phyloP scores from a whole-genome alignment of 2,888 invertebrate genomes.

The Caenorhabditis macrosperma region DNA sequence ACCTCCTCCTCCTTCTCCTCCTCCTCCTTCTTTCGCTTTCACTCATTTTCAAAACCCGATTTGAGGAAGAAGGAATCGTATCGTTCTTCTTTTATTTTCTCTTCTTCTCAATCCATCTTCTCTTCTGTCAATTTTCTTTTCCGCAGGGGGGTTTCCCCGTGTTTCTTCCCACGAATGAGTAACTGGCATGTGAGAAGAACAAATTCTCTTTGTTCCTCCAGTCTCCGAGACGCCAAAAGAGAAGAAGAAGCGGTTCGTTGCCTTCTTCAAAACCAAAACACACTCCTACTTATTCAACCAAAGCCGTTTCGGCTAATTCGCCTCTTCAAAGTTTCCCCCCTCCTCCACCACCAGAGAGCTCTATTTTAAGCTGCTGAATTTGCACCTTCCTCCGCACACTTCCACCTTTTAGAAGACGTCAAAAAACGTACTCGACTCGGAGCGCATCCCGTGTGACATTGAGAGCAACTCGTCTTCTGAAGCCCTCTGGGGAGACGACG shows the following conservation, averaged over 20 bases:
- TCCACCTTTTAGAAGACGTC: no score
- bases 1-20: conserved; percentile 43
- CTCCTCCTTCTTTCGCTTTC: conserved; percentile 25
- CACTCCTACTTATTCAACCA: background rate
- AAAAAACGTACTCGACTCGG: no score
- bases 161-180: background rate
- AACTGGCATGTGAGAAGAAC: no score
- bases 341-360: background rate
- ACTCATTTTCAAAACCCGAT: conserved; percentile 46
- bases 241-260: background rate
- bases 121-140: conserved; percentile 1
- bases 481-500: no score
- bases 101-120: conserved; percentile 18
- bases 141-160: background rate
- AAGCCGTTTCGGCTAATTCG: background rate
- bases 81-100: conserved; percentile 20
- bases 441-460: no score
- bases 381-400: background rate
- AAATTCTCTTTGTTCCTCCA: background rate
- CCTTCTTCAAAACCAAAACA: no score
- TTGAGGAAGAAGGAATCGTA: conserved; percentile 31
- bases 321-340: background rate
- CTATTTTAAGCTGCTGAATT: background rate
- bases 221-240: background rate
- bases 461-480: no score